Conservation (phyloP, 1,140 invertebrate genomes). For the Trinorchestia longiramus region DNA sequence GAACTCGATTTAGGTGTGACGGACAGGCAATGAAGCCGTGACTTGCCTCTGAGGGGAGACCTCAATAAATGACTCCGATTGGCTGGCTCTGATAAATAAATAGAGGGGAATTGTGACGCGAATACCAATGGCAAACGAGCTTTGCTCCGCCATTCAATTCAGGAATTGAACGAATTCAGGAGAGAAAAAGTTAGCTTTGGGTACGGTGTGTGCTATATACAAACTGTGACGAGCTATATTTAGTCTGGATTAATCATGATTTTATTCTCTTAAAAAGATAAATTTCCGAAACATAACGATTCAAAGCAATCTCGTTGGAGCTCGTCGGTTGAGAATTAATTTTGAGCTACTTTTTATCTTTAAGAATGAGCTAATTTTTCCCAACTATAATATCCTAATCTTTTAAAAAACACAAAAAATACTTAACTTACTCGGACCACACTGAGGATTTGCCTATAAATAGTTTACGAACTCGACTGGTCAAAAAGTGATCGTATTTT, state of each 20-base stretch:
- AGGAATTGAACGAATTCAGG: background rate
- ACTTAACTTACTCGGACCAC: too few species aligned
- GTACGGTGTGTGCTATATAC: background rate
- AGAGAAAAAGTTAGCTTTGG: background rate
- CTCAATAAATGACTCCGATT: slow-evolving; percentile 49
- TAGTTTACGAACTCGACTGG: too few species aligned
- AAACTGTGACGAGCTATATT: background rate
- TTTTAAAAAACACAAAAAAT: too few species aligned
- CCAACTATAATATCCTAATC: too few species aligned
- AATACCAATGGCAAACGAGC: slow-evolving; percentile 14
- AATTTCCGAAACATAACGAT: background rate
- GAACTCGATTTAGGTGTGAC: slow-evolving; percentile 47
- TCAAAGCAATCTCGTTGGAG: background rate
- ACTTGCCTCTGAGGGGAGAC: slow-evolving; percentile 12
- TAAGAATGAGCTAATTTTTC: too few species aligned
- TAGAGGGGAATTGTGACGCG: slow-evolving; percentile 48
- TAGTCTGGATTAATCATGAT: background rate
- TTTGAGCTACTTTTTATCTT: too few species aligned
- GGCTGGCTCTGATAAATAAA: slow-evolving; percentile 53
- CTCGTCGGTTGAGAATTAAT: too few species aligned
- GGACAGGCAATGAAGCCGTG: slow-evolving; percentile 37
- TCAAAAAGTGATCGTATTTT: too few species aligned
- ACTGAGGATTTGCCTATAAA: too few species aligned
- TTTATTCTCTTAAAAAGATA: background rate
- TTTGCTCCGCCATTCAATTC: background rate